These are phyloP conservation scores for Lates calcarifer DNA, from an alignment of 2,113 vertebrate genomes.

Conservation along the genomic window DNA sequence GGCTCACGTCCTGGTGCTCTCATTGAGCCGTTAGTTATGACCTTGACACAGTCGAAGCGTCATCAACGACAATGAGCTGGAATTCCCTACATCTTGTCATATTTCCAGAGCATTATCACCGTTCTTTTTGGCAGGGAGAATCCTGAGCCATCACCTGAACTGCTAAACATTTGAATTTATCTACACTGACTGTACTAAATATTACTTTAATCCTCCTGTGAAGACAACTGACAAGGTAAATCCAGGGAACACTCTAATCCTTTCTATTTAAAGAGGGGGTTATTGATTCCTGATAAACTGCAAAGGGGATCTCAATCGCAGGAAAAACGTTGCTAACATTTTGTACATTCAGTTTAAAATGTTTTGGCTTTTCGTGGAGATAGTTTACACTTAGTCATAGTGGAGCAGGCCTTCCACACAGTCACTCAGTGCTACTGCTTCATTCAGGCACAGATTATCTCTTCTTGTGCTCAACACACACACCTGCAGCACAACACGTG, in stretches of 20 bases:
- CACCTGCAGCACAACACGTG: constrained; percentile 52
- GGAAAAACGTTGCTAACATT: constrained; percentile 31
- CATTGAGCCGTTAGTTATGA: constrained; percentile 5
- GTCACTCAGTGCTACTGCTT: constrained; percentile 62
- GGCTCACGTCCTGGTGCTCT: constrained; percentile 53
- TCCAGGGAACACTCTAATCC: constrained; percentile 34
- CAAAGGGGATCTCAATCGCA: constrained; percentile 40
- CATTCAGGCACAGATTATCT: constrained; percentile 50
- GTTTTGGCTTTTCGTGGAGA: constrained; percentile 39
- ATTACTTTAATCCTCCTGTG: constrained; percentile 41
- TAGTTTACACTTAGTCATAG: constrained; percentile 48
- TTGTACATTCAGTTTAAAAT: constrained; percentile 54
- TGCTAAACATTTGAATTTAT: constrained; percentile 38
- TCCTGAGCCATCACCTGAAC: constrained; percentile 50
- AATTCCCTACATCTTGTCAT: constrained; percentile 36
- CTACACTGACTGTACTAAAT: constrained; percentile 51
- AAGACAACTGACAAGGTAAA: constrained; percentile 56
- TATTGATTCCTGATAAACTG: constrained; percentile 55
- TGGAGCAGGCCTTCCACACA: constrained; percentile 58
- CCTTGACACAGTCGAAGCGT: constrained; percentile 19
- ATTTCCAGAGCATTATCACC: constrained; percentile 41
- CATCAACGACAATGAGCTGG: constrained; percentile 45
- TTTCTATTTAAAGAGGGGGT: constrained; percentile 41
- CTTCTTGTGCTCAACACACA: constrained; percentile 48
- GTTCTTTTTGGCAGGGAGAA: constrained; percentile 40